Base-by-base conservation (phyloP, 2,113 vertebrate genomes). In the Gopherus evgoodei region DNA sequence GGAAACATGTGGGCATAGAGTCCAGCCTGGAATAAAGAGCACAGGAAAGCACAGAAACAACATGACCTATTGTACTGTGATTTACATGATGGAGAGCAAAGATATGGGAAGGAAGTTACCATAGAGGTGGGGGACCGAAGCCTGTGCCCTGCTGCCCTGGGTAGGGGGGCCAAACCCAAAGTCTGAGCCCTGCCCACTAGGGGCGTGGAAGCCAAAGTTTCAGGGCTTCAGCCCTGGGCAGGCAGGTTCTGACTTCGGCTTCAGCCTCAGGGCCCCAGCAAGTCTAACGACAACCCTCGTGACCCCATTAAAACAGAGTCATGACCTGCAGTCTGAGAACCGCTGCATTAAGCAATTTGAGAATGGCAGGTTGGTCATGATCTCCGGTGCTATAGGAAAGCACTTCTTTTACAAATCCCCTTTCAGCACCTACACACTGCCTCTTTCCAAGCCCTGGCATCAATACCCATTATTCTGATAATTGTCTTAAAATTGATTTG, bases 11-110 rank as follows among this genome's bases (percentile, higher is more conserved):
- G 90, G 85, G 87, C 14, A 87, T 84, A 90, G 65, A 94, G 83
- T 95, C 90, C 80, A 93, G 96, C 94, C 95, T 92, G 88, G 89
- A 96, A 95, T 95, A 94, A 96, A 96, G 90, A 89, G 75, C 94
- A 93, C 42, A 11, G 65, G 57, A 84, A 91, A 93, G 90, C 86
- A 89, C 38, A 90, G 89, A 92, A 94, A 95, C 87, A 92, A 90
- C 81, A 3, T 96, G n/a, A 80, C 83, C 2, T 90, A 47, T 94
- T 96, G 93, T 93, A 49, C 65, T 53, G 76, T 81, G 54, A 83
- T 50, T 95, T 92, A 56, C 59, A 84, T 11, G 31, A 85, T 65
- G 27, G 0, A 0, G 53, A 75, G 90, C 25, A 78, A 84, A 87
- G 49, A 92, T 91, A 84, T 11, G 53, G 76, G 90, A 90, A 59